Conservation (phyloP, 2,797 vertebrate genomes). For the Gallirallus australis region DNA sequence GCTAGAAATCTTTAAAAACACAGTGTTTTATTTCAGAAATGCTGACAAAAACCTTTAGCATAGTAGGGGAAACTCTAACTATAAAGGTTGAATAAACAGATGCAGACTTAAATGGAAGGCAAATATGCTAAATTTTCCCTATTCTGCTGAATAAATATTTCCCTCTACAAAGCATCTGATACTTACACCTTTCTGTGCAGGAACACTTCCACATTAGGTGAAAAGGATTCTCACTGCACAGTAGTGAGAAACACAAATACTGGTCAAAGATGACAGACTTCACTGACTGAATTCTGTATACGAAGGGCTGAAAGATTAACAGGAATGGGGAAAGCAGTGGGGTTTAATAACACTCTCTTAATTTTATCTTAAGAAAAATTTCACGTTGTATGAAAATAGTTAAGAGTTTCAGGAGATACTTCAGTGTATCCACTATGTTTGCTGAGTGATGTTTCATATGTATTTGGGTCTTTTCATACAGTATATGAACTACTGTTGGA, state of each 20-base stretch:
- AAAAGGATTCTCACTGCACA: conserved; percentile 58
- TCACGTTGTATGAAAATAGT: conserved; percentile 14
- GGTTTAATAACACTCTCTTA: conserved; percentile 61
- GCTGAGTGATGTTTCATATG: not conserved
- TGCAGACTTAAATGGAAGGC: not conserved
- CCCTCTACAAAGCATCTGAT: conserved; percentile 28
- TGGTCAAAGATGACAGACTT: conserved; percentile 53
- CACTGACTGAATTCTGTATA: conserved; percentile 36
- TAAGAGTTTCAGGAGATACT: conserved; percentile 48
- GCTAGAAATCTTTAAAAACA: not conserved
- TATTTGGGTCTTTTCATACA: conserved; percentile 11
- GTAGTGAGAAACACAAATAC: conserved; percentile 68
- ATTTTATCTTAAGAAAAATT: conserved; percentile 49
- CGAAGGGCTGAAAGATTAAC: conserved; percentile 67
- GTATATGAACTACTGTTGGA: not conserved
- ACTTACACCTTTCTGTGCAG: conserved; percentile 21
- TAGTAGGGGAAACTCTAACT: not conserved
- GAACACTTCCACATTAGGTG: conserved; percentile 62
- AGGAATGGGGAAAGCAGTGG: conserved; percentile 53
- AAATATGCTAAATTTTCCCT: not conserved
- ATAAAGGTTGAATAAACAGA: not conserved
- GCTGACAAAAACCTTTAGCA: not conserved
- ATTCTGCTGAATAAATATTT: not conserved
- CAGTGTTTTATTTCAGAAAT: not conserved
- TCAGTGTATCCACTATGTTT: not conserved